phyloP scores from a whole-genome alignment of 2,797 vertebrate species.

The Gymnodraco acuticeps region DNA sequence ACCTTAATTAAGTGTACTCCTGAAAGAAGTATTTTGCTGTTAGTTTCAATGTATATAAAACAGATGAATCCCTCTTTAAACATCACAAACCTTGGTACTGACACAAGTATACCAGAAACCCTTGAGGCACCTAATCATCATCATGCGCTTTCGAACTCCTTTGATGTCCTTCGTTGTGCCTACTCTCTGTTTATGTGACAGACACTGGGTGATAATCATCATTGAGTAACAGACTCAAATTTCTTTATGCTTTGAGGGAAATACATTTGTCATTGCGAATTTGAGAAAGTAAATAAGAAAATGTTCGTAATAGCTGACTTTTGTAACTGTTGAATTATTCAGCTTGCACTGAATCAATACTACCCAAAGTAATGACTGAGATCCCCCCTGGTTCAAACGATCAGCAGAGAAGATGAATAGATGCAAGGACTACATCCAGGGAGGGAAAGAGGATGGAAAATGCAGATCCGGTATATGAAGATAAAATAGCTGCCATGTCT shows the following conservation, averaged over 20 bases:
- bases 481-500: conserved; percentile 46
- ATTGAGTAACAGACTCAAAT: background rate
- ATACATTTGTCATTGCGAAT: background rate
- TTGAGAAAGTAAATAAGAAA: conserved; percentile 1
- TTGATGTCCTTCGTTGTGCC: conserved; percentile 2
- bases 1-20: background rate
- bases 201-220: conserved; percentile 1
- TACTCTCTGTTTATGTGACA: conserved; percentile 10
- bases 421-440: conserved; percentile 28
- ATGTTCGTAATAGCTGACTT: background rate
- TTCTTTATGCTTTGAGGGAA: background rate
- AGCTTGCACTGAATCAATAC: conserved; percentile 26
- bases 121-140: background rate
- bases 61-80: conserved; percentile 4
- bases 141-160: conserved; percentile 1
- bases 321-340: conserved; percentile 18
- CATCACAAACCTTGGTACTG: background rate
- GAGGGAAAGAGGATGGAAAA: conserved; percentile 28
- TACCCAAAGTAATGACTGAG: conserved; percentile 23
- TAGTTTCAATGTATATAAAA: background rate
- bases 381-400: conserved; percentile 20
- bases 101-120: background rate
- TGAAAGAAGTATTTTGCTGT: background rate
- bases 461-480: conserved; percentile 30
- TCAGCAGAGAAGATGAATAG: conserved; percentile 26